Base-by-base conservation (phyloP, 1,140 invertebrate species). In the Calycopis cecrops region DNA sequence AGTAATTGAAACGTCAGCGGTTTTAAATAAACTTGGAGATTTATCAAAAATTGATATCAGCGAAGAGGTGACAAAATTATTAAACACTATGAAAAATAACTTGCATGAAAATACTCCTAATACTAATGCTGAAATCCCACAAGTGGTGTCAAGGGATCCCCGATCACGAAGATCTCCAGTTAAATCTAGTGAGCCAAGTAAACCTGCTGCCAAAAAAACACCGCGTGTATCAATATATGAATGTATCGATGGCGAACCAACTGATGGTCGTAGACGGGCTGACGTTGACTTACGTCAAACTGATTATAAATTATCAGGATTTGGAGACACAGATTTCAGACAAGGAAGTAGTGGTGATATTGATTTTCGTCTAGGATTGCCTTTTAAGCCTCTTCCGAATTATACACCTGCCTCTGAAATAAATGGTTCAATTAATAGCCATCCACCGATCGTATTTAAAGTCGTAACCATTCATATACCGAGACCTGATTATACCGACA, bases 321-420 rank as follows among this genome's bases (percentile, higher is more conserved):
- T 88, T 67, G 89, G 89, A 12, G 89, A 90, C 67, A 90, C 88
- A 16, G 90, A 90, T 74, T 83, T 91, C 55, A 71, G 89, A 38
- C 79, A 85, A 66, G 75, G 76, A 17, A 69, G 71, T 17, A 86
- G 77, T 58, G 90, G 91, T 7, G 94, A 95, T 60, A 89, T 94
- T 8, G 94, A 95, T 79, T 88, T 95, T 49, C 88, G 94, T n/a
- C 73, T 94, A 57, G 89, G 89, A 28, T 70, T 94, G 52, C 93
- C 94, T 1, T 95, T 96, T 63, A 93, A 95, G 75, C 91, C 93
- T 1, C 90, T 92, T 38, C 92, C 92, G 11, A 91, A 94, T 57
- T 95, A 95, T 63, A 90, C 93, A 12, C 94, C 95, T 1, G 94
- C 95, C 33, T 94, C 91, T 0, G 95, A 96, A 87, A 96, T 97